phyloP scores from a whole-genome alignment of 1,140 invertebrate genomes.

The Drosophila punjabiensis region DNA sequence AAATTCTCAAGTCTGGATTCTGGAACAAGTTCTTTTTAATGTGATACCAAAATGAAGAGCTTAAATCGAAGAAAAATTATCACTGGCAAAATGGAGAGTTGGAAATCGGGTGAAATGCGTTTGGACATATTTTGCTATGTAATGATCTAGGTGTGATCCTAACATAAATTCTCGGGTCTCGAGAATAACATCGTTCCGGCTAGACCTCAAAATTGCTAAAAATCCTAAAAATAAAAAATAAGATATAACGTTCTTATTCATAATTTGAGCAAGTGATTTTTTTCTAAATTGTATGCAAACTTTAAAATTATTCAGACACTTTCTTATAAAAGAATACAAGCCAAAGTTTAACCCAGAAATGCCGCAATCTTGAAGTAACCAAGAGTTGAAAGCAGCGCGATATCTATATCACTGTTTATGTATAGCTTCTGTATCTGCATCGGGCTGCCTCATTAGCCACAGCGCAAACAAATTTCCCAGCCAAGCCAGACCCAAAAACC shows the following conservation, averaged over 20 bases:
- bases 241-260: no score
- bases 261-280: no score
- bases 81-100: no score
- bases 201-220: no score
- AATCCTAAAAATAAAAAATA: no score
- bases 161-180: neutral
- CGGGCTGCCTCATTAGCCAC: conserved; percentile 74
- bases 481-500: conserved; percentile 45
- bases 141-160: no score
- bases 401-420: conserved; percentile 17
- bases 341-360: neutral
- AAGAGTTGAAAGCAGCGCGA: neutral
- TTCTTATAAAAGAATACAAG: neutral
- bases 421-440: conserved; percentile 64
- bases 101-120: no score
- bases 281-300: no score
- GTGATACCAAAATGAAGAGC: no score
- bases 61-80: no score
- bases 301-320: neutral
- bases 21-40: no score
- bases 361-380: conserved; percentile 10
- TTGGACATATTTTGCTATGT: neutral
- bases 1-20: no score
- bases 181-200: neutral
- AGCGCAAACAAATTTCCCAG: conserved; percentile 71